A percentile compares a stretch with the other conserved stretches of the same genome.
Evolutionary conservation across 2,888 invertebrate species (phyloP).

Genomic region (Euphydryas editha): DNA sequence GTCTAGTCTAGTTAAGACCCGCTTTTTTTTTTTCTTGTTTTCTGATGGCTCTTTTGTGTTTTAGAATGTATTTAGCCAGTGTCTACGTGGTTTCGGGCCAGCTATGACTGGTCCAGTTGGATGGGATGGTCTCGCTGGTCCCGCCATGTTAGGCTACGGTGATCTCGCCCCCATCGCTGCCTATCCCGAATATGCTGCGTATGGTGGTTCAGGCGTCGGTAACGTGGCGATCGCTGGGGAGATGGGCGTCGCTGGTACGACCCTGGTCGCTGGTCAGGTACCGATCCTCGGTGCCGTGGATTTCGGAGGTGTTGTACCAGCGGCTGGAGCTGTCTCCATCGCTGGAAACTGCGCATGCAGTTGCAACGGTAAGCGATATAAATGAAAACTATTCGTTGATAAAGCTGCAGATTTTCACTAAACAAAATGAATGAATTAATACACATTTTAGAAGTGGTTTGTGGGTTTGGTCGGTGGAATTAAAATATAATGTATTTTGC

Average conservation of each 20-base stretch:
- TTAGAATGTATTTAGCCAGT: conserved; percentile 40
- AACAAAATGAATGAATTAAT: no score
- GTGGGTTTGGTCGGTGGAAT: no score
- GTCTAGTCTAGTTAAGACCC: no score
- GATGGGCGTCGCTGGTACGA: conserved; percentile 54
- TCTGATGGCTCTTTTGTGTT: background rate
- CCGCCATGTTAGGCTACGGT: background rate
- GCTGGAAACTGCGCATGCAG: conserved; percentile 47
- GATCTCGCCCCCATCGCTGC: conserved; percentile 12
- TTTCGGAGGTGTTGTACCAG: conserved; percentile 47
- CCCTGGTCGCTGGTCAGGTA: conserved; percentile 45
- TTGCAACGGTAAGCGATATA: conserved; percentile 23
- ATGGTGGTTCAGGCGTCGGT: conserved; percentile 50
- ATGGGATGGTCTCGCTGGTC: conserved; percentile 15
- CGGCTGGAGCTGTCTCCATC: conserved; percentile 46
- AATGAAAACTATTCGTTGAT: no score
- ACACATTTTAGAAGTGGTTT: no score
- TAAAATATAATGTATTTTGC: no score
- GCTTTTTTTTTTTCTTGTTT: background rate
- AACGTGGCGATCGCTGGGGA: conserved; percentile 53
- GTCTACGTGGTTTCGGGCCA: conserved; percentile 22
- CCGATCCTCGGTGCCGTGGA: conserved; percentile 48
- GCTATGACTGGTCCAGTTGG: background rate
- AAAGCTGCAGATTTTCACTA: no score
- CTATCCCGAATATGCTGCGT: conserved; percentile 30